A percentile compares a stretch with the other conserved stretches of the same genome.
Evolutionary conservation across 1,140 invertebrate genomes (phyloP).

Genomic region (Trinorchestia longiramus): DNA sequence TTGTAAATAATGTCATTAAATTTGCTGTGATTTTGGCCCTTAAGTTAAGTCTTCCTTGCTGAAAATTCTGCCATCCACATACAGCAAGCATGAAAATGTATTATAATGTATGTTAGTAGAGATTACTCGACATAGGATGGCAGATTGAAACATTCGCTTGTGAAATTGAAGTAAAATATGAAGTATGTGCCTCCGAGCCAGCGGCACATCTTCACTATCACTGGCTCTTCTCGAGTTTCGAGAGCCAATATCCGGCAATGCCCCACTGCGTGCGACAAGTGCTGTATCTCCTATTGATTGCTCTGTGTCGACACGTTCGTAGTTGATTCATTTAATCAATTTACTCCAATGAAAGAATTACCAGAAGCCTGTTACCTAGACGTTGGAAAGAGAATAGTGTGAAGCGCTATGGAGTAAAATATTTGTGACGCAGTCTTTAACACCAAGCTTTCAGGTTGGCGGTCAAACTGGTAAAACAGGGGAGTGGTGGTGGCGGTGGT

Average conservation of each 20-base stretch:
- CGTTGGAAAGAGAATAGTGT: background rate
- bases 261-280: background rate
- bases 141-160: background rate
- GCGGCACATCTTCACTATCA: background rate
- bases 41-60: background rate
- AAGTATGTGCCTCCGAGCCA: background rate
- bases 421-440: background rate
- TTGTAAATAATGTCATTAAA: constrained; percentile 5
- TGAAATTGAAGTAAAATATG: background rate
- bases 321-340: background rate
- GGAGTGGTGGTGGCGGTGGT: constrained; percentile 9
- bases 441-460: constrained; percentile 10
- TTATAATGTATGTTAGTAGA: background rate
- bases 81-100: background rate
- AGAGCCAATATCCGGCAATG: background rate
- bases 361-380: background rate
- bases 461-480: constrained; percentile 51
- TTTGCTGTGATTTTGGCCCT: background rate
- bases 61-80: constrained; percentile 1
- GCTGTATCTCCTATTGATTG: background rate
- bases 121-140: background rate
- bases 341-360: background rate
- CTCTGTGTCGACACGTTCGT: background rate
- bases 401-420: background rate
- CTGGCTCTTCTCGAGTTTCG: background rate